Base-by-base conservation (phyloP, 2,888 invertebrate genomes). In the Apotomis capreana region DNA sequence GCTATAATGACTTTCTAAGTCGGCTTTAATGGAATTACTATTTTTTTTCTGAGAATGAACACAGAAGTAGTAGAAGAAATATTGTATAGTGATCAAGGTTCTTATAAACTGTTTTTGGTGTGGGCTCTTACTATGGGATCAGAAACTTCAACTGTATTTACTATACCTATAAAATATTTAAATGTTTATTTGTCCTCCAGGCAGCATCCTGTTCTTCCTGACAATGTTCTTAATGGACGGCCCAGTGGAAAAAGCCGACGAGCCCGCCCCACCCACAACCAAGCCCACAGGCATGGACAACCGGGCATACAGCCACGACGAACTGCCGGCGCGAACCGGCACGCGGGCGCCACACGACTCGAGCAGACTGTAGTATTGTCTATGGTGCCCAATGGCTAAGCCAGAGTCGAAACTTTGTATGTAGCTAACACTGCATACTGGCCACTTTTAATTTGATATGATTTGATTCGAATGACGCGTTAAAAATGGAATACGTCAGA, bases 1-100 rank as follows among this genome's bases (percentile, higher is more conserved):
- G 95, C 97, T 37, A 94, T 98, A 67, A 97, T 96, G 93, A 96
- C 98, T 80, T 97, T 97, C 89, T 98, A 98, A 88, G 97, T 97
- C 46, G 98, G 97, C 76, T 96, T 97, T 83, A 97, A 98, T 82
- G 96, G 96, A 77, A 94, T 97, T 78, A 98, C 97, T 97, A 91
- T 95, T 40, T 55, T 55, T 5, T 40, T 59, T 26, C 1, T 26
- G 26, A 26, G 26, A 26, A 26, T 26, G 26, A 26, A 26, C 26
- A 26, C 26, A 26, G 26, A 26, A 26, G 26, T 26, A 26, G 26
- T 26, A 26, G 26, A 26, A 26, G 26, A 26, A 26, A 26, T 26
- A 26, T 26, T 26, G 26, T 26, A 26, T 26, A 26, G 26, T 26
- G 26, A 26, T 26, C 26, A 26, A 26, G 26, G 26, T 26, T 26